These are phyloP conservation scores for Oophaga pumilio DNA, from an alignment of 2,113 vertebrate species.

Conservation along the genomic window DNA sequence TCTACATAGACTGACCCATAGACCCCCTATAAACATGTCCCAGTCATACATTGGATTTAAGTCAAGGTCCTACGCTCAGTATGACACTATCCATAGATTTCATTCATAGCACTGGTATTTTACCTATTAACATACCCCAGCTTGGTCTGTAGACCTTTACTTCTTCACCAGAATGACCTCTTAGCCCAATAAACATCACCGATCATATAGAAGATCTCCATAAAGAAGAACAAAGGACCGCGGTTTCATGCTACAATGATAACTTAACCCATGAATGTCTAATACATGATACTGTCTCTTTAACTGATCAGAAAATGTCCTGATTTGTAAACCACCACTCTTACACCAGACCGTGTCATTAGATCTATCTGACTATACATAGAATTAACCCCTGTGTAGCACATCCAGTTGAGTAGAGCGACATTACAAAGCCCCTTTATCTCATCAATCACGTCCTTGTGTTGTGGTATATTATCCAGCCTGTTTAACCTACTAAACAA, in stretches of 20 bases:
- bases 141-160: neutral
- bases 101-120: neutral
- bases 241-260: neutral
- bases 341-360: neutral
- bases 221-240: neutral
- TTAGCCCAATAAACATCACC: neutral
- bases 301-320: conserved; percentile 4
- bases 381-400: neutral
- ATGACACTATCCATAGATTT: neutral
- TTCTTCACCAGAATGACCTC: neutral
- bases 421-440: neutral
- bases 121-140: neutral
- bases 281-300: neutral
- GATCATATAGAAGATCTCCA: neutral
- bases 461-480: neutral
- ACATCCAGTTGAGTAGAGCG: neutral
- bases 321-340: neutral
- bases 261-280: neutral
- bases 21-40: neutral
- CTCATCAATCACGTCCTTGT: neutral
- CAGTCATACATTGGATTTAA: neutral
- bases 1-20: neutral
- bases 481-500: conserved; percentile 12
- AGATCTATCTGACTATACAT: neutral
- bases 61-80: neutral